Evolutionary conservation across 92 coral and sea anemone species (phyloP).

Genomic region (Parazoanthus swiftii): DNA sequence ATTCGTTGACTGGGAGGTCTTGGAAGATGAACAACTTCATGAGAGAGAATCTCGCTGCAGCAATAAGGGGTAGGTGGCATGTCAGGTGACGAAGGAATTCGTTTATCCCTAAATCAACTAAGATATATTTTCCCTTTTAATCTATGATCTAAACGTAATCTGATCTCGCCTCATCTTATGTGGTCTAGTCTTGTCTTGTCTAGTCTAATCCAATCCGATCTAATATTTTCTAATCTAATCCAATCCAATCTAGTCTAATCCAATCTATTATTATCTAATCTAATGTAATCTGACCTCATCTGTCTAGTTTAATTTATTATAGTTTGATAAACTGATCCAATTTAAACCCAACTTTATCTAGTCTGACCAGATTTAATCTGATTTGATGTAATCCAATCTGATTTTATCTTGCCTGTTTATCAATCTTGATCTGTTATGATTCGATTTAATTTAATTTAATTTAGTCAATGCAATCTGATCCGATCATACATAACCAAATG

Average conservation of each 20-base stretch:
- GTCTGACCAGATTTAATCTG: not conserved
- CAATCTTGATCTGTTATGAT: not conserved
- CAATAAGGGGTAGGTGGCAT: slow-evolving; percentile 13
- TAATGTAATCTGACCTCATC: too few species aligned
- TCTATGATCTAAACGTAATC: too few species aligned
- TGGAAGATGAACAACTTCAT: slow-evolving; percentile 1
- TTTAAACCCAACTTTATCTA: too few species aligned
- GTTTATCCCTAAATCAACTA: not conserved
- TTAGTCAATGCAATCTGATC: not conserved
- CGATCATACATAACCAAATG: not conserved
- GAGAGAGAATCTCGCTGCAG: slow-evolving; percentile 24
- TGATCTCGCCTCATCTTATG: too few species aligned
- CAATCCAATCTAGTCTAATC: not conserved
- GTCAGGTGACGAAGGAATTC: not conserved
- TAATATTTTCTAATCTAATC: not conserved
- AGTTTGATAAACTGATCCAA: not conserved
- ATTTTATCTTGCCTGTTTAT: too few species aligned
- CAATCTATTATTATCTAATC: not conserved
- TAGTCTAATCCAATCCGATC: too few species aligned
- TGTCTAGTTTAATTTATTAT: too few species aligned
- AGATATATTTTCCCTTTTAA: too few species aligned
- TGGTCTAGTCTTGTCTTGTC: too few species aligned
- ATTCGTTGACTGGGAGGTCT: not conserved
- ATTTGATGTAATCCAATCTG: too few species aligned
- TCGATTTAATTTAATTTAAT: too few species aligned